These are phyloP conservation scores for Heliopora coerulea DNA, from an alignment of 92 coral and sea anemone species.

Conservation along the genomic window DNA sequence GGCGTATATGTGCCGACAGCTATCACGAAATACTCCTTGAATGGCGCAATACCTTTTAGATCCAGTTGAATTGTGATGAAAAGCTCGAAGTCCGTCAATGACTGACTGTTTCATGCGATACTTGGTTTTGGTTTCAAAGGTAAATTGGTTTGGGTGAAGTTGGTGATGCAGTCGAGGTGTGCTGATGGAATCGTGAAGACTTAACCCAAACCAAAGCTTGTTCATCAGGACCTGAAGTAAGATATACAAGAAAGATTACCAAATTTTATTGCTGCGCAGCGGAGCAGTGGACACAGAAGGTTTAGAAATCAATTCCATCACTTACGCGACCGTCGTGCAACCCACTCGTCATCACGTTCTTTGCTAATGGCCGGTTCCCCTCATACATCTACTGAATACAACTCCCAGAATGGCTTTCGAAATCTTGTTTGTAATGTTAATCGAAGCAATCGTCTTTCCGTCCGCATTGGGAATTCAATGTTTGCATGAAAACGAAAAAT, in stretches of 20 bases:
- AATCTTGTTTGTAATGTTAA: too few species aligned
- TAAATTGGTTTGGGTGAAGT: constrained; percentile 55
- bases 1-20: constrained; percentile 46
- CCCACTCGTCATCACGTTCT: too few species aligned
- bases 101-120: constrained; percentile 42
- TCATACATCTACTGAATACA: too few species aligned
- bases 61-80: constrained; percentile 43
- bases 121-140: constrained; percentile 26
- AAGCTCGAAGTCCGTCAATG: constrained; percentile 48
- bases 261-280: too few species aligned
- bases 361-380: too few species aligned
- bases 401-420: too few species aligned
- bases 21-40: constrained; percentile 63
- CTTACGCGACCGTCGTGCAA: too few species aligned
- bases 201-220: constrained; percentile 64
- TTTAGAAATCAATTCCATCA: too few species aligned
- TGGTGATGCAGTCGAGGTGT: constrained; percentile 74
- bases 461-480: too few species aligned
- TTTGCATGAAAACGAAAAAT: too few species aligned
- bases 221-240: neutral
- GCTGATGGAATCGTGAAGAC: constrained; percentile 54
- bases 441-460: too few species aligned
- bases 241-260: neutral
- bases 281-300: too few species aligned
- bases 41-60: constrained; percentile 43